Evolutionary conservation across 2,797 vertebrate species (phyloP).

Genomic region (Pseudotriccus pelzelni): DNA sequence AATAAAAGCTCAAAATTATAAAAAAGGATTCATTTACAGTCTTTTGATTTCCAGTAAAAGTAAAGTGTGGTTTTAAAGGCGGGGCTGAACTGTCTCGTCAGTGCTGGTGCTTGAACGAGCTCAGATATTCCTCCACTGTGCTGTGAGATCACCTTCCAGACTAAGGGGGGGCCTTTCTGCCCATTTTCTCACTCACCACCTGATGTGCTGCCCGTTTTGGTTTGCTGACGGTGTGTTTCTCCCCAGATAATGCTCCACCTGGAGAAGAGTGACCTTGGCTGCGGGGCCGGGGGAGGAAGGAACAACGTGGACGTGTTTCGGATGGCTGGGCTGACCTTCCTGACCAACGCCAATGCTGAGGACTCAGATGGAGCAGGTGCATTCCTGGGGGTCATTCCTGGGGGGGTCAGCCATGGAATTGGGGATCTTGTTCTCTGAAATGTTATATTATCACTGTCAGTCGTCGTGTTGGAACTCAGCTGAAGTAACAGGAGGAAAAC

Average conservation of each 20-base stretch:
- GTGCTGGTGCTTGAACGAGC: not conserved
- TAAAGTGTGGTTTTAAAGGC: not conserved
- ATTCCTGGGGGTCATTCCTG: not conserved
- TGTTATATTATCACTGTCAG: fast-evolving
- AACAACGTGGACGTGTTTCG: slow-evolving; percentile 84
- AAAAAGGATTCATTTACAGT: fast-evolving
- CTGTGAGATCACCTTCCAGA: not conserved
- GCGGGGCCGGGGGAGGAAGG: slow-evolving; percentile 89
- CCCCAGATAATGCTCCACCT: slow-evolving; percentile 81
- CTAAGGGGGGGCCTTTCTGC: not conserved
- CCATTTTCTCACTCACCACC: not conserved
- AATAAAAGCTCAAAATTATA: not conserved
- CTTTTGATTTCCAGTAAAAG: not conserved
- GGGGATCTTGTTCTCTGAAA: not conserved
- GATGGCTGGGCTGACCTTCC: slow-evolving; percentile 86
- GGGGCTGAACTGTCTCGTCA: not conserved
- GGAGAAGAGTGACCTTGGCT: slow-evolving; percentile 88
- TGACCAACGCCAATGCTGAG: slow-evolving; percentile 87
- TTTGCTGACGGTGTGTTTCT: not conserved
- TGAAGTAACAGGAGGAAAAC: not conserved
- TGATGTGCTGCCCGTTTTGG: not conserved
- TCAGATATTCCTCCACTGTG: not conserved
- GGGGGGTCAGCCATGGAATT: not conserved
- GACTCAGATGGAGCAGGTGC: slow-evolving; percentile 71
- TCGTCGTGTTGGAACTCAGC: not conserved